Evolutionary conservation across 2,888 invertebrate genomes (phyloP).

Genomic region (Nomada fucata): DNA sequence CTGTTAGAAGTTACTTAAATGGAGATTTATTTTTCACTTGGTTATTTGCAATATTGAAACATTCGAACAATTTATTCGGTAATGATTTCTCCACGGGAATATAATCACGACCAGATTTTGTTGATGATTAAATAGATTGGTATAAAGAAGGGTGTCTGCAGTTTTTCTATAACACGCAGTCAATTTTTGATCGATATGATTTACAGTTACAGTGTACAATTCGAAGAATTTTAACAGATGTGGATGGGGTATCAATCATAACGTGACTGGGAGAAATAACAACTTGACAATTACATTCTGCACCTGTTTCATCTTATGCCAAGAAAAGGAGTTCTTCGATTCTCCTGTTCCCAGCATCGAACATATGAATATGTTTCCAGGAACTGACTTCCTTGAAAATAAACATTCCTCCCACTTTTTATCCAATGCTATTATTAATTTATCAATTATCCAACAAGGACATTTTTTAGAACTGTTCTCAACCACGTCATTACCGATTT

Average conservation of each 20-base stretch:
- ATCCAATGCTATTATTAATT: background rate
- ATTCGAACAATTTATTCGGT: too few species aligned
- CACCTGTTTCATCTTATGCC: slow-evolving; percentile 18
- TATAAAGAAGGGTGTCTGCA: too few species aligned
- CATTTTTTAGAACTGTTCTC: background rate
- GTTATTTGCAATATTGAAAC: too few species aligned
- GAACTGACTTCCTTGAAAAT: slow-evolving; percentile 22
- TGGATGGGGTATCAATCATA: background rate
- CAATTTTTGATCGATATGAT: background rate
- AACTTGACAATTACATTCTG: slow-evolving; percentile 6
- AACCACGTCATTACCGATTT: background rate
- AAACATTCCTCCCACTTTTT: background rate
- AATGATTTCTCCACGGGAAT: too few species aligned
- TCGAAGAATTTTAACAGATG: background rate
- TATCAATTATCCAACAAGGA: background rate
- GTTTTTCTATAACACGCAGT: too few species aligned
- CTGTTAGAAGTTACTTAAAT: too few species aligned
- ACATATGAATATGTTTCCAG: slow-evolving; percentile 4
- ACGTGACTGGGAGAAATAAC: background rate
- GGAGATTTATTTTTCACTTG: too few species aligned
- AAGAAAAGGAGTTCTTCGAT: slow-evolving; percentile 26
- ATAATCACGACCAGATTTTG: too few species aligned
- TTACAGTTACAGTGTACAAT: background rate
- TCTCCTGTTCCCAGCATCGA: slow-evolving; percentile 10
- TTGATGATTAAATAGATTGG: too few species aligned